Base-by-base conservation (phyloP, 2,113 vertebrate species). In the Dicrurus megarhynchus region DNA sequence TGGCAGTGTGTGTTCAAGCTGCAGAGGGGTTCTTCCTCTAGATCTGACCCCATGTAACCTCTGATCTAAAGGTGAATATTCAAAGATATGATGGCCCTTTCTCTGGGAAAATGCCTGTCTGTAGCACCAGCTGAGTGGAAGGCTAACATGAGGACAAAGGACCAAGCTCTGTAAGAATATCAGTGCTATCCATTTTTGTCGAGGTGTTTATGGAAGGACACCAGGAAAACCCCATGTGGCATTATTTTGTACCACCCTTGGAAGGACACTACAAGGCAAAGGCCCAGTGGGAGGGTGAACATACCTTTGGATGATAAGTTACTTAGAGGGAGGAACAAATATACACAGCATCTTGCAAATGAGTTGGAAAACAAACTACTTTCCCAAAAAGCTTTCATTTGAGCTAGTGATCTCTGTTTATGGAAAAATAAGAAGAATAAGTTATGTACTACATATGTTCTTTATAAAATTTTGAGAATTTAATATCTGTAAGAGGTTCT, bases 151-250 rank as follows among this genome's bases (percentile, higher is more conserved):
- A 64, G 37, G 53, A 35, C 16, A 73, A 61, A 86, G 37, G 9
- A 50, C 11, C 7, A 28, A 71, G 17, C 6, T 17, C 13, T 18
- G 10, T 5, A 16, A n/a, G 27, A 47, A 47, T 28, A 77, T 21
- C 13, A 10, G 23, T 15, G 6, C 35, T 18, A 27, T 5, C 15
- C 16, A 19, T 28, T 78, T 55, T 4, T 47, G 41, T 13, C 18
- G 13, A 14, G 0, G 0, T 37, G 12, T 20, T 78, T 56, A 26
- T 11, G 44, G 63, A 49, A 60, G 0, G 0, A 24, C 17, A 27
- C 0, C 0, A 64, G 4, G 22, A 70, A 47, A 35, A 60, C 19
- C 4, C 17, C 11, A 2, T 2, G 8, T 16, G 23, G 4, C 9
- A 44, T n/a, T 14, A 3, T 37, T 70, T 46, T 12, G 28, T 53